These are phyloP conservation scores for Gadopsis bispinosus DNA, from an alignment of 2,797 vertebrate genomes.

Conservation along the genomic window DNA sequence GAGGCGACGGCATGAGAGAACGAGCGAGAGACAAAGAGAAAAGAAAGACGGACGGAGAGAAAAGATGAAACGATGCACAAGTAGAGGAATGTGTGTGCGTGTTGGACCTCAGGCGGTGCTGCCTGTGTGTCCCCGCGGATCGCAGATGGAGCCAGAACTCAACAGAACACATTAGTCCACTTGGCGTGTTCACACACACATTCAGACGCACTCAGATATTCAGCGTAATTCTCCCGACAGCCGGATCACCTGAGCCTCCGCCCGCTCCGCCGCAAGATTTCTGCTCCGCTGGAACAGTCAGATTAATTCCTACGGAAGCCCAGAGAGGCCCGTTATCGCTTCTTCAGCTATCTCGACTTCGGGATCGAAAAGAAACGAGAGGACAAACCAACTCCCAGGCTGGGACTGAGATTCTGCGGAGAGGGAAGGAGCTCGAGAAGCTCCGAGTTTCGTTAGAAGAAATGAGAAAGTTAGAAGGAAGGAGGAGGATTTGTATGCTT, in stretches of 20 bases:
- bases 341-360: slow-evolving; percentile 33
- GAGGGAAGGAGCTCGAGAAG: slow-evolving; percentile 2
- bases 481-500: background rate
- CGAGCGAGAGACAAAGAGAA: slow-evolving; percentile 55
- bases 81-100: slow-evolving; percentile 36
- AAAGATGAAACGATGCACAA: slow-evolving; percentile 61
- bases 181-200: slow-evolving; percentile 68
- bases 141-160: slow-evolving; percentile 81
- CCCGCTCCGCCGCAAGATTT: slow-evolving; percentile 61
- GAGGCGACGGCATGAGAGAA: slow-evolving; percentile 61
- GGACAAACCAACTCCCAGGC: slow-evolving; percentile 27
- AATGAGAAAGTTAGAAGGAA: background rate
- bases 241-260: slow-evolving; percentile 77
- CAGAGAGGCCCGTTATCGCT: slow-evolving; percentile 52
- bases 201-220: slow-evolving; percentile 63
- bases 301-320: slow-evolving; percentile 51
- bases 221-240: slow-evolving; percentile 63
- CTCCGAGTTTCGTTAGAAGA: slow-evolving; percentile 18
- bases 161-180: slow-evolving; percentile 77
- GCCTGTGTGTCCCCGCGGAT: slow-evolving; percentile 66
- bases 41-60: slow-evolving; percentile 38
- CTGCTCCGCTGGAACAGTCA: slow-evolving; percentile 56
- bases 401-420: slow-evolving; percentile 17
- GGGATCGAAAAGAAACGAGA: slow-evolving; percentile 14
- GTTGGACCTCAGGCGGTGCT: slow-evolving; percentile 64